Evolutionary conservation across 2,113 vertebrate species (phyloP), one percentile per base, ranked within the genome.

Genomic region (Pygoscelis adeliae): DNA sequence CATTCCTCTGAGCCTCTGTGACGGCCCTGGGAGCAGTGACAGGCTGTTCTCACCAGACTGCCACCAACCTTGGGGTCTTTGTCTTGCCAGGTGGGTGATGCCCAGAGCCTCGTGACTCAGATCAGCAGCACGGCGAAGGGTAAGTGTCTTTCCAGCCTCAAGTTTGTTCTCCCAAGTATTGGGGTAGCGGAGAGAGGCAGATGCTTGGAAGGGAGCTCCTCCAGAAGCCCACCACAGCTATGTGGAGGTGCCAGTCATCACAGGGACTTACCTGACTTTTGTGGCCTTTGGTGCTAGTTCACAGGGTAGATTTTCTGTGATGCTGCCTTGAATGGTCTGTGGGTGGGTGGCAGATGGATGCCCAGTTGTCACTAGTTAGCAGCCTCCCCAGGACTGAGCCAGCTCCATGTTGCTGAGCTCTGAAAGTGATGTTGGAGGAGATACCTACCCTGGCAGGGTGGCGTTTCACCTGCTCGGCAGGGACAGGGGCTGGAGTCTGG

Each of bases 31-130:
- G 38, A 89, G 50, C 55, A n/a, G 30, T 11, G 44, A 17, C 29
- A 38, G 49, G 55, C 52, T 91, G 38, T 21, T 89, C 46, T 79
- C 30, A 23, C 23, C 47, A 49, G 52, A 14, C 44, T 38, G n/a
- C 40, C 40, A 11, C 66, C 59, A 94, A 81, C 36, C 29, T 30
- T 11, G 25, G 17, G 10, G 21, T 63, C 85, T 83, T 83, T 97
- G 47, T 86, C 65, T 92, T 59, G 1, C n/a, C 92, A 98, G 97
- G 87, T 65, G 42, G 86, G 88, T 36, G 94, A 95, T 36, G 70
- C 84, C 63, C 91, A 81, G 90, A 96, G 77, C 82, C 86, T 97
- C 3, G 53, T 94, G 58, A 89, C 87, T 62, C 95, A 83, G 83
- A 93, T 97, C 77, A 95, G 88, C 74, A 94, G 59, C n/a, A 46